Base-by-base conservation (phyloP, 2,113 vertebrate genomes). In the Arizona elegans region DNA sequence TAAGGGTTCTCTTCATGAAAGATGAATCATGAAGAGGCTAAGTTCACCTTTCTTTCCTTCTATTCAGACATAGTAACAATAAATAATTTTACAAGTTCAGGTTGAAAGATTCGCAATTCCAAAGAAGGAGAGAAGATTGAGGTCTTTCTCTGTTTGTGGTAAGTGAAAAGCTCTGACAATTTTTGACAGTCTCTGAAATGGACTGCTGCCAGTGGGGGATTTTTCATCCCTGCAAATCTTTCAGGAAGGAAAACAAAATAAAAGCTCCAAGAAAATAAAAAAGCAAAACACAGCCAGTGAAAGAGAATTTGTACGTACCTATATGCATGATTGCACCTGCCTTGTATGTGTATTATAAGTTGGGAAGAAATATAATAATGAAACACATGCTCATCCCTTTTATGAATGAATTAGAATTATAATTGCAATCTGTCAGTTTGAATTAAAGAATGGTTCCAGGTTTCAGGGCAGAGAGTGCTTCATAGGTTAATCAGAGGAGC, bases 181-280 rank as follows among this genome's bases (percentile, higher is more conserved):
- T 93, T 88, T 90, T 91, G 85, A n/a, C n/a, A n/a, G 8, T 85
- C 11, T 91, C 59, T 59, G 38, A 87, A 91, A 62, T 86, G 47
- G 23, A 86, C 59, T 88, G 24, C 52, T 91, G 24, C 86, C 54
- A 19, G 10, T 33, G 52, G 3, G 52, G 62, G 86, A 90, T 47
- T 86, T 92, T 86, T 91, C 43, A 26, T 52, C 52, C 65, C 81
- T 89, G 70, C 23, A 62, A 88, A 93, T 91, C 81, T 86, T 85
- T 91, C 29, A 85, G n/a, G 54, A 85, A 50, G 52, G 24, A 65
- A 91, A 54, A 23, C 7, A 81, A n/a, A n/a, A 87, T 33, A 90
- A 59, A 55, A 50, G 24, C 15, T 13, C 23, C 23, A 38, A 33
- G 50, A 9, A 8, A 26, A 3, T 47, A 2, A 19, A 3, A 38